These are phyloP conservation scores for Digitonthophagus gazella DNA, from an alignment of 2,888 invertebrate genomes.

Conservation along the genomic window DNA sequence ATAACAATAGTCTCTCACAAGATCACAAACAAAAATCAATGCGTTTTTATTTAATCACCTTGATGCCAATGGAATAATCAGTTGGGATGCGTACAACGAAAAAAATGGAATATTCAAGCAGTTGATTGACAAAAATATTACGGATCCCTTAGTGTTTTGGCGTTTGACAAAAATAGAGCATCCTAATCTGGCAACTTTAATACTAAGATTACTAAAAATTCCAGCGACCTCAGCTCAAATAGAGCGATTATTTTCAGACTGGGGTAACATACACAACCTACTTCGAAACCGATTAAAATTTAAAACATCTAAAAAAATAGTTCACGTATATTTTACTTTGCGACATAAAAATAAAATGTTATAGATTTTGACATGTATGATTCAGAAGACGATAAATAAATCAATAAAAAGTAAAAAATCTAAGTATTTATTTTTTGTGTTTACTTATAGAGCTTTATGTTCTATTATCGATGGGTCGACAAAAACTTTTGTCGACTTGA, in stretches of 20 bases:
- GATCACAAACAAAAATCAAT: slow-evolving; percentile 5
- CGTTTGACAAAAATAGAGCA: neutral
- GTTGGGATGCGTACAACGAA: slow-evolving; percentile 2
- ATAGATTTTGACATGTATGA: neutral
- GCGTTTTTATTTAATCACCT: slow-evolving; percentile 2
- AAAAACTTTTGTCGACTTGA: no score
- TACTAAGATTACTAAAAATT: neutral
- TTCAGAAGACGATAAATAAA: neutral
- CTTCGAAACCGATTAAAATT: neutral
- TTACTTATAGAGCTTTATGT: no score
- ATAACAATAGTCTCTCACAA: slow-evolving; percentile 4
- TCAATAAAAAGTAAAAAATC: no score
- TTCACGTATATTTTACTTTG: slow-evolving; percentile 4
- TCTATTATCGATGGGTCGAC: no score
- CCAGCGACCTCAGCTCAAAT: neutral
- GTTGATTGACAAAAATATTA: neutral
- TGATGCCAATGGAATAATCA: neutral
- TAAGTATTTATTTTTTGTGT: no score
- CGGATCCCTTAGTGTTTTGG: neutral
- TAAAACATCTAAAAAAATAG: neutral
- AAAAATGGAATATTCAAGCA: neutral
- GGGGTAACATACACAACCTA: neutral
- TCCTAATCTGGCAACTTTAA: neutral
- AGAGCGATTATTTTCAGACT: neutral
- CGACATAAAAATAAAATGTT: neutral